These are phyloP conservation scores for Pseudolycoriella hygida DNA, from an alignment of 2,888 invertebrate genomes.

Conservation along the genomic window DNA sequence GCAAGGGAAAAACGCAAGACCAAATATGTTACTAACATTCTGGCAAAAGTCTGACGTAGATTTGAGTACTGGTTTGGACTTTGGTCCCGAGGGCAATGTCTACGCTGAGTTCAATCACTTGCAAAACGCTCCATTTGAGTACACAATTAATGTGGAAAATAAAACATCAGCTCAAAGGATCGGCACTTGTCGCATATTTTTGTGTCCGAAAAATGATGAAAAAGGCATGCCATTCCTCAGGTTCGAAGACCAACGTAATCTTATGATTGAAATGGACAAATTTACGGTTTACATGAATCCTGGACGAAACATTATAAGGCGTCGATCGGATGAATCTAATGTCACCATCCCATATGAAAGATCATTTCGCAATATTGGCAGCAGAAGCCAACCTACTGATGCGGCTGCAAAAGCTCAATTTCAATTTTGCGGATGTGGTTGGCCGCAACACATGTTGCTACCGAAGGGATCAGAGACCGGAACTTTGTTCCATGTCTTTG, in stretches of 20 bases:
- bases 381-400: conserved; percentile 30
- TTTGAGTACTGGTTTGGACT: conserved; percentile 64
- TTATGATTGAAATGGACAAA: conserved; percentile 59
- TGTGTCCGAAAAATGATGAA: conserved; percentile 52
- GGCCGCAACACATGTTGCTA: conserved; percentile 49
- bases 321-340: conserved; percentile 49
- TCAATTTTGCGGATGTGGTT: conserved; percentile 7
- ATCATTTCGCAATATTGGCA: conserved; percentile 54
- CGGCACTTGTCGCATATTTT: conserved; percentile 38
- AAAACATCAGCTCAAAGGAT: conserved; percentile 12
- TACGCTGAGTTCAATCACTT: conserved; percentile 49
- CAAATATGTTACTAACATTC: conserved; percentile 47
- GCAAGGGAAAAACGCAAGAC: conserved; percentile 14
- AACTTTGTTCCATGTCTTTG: conserved; percentile 48
- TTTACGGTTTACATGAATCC: conserved; percentile 46
- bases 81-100: conserved; percentile 53
- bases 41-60: conserved; percentile 71
- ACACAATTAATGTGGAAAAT: conserved; percentile 39
- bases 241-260: conserved; percentile 44
- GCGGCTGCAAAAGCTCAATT: conserved; percentile 26
- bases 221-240: conserved; percentile 38
- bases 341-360: conserved; percentile 70
- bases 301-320: conserved; percentile 46
- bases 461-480: conserved; percentile 53
- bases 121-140: conserved; percentile 46